Evolutionary conservation across 1,140 invertebrate species (phyloP).

Genomic region (Drosophila ananassae): DNA sequence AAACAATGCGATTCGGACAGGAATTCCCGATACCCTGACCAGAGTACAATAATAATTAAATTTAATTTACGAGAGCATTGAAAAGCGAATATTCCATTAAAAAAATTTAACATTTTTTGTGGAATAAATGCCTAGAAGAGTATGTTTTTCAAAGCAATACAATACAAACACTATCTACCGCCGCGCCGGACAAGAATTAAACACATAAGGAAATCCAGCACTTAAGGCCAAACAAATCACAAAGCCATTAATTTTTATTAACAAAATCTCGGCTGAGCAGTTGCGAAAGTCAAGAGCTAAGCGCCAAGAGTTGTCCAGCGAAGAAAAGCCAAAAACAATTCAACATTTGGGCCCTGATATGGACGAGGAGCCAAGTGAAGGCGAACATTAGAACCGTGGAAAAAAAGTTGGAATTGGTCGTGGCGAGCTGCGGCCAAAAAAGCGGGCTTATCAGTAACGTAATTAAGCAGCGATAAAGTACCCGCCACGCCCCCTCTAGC

Average conservation of each 20-base stretch:
- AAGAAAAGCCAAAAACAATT: conserved; percentile 26
- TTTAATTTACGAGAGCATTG: not conserved
- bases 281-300: conserved; percentile 37
- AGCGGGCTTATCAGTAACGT: conserved; percentile 77
- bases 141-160: conserved; percentile 32
- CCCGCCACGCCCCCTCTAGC: conserved; percentile 45
- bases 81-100: not conserved
- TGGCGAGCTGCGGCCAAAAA: conserved; percentile 42
- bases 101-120: not conserved
- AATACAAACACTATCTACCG: conserved; percentile 44
- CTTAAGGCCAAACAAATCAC: conserved; percentile 75
- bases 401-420: conserved; percentile 22
- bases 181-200: conserved; percentile 19
- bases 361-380: conserved; percentile 31
- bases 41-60: not conserved
- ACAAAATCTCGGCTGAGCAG: conserved; percentile 70
- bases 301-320: conserved; percentile 39
- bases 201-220: conserved; percentile 50
- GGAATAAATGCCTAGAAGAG: not conserved
- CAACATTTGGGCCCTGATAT: conserved; percentile 50
- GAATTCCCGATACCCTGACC: conserved; percentile 12
- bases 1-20: not conserved
- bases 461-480: conserved; percentile 76
- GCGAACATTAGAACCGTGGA: not conserved
- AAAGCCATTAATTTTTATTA: conserved; percentile 80